Percentiles rank a stretch among this genome's conserved stretches.
Conservation (phyloP, 2,797 vertebrate genomes). For the Mormyrops attenuatus region DNA sequence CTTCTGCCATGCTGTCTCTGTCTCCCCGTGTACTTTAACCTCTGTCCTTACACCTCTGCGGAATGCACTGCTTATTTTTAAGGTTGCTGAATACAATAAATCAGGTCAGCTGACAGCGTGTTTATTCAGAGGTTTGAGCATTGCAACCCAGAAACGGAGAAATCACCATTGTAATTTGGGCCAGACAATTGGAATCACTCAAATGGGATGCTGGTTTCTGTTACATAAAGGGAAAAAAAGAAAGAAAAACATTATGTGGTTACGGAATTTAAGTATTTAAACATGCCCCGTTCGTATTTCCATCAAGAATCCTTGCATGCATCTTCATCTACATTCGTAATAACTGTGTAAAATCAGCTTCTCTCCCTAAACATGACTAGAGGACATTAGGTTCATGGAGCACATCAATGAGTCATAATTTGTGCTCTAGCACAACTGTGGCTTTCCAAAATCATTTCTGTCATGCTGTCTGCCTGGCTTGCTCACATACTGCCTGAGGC, state of each 20-base stretch:
- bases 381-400: constrained; percentile 16
- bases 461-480: constrained; percentile 8
- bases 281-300: background rate
- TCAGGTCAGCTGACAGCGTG: background rate
- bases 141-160: background rate
- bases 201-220: background rate
- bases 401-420: constrained; percentile 17
- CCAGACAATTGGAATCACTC: background rate
- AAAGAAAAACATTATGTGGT: background rate
- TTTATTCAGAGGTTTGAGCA: background rate
- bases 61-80: background rate
- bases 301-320: background rate
- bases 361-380: constrained; percentile 11
- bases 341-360: constrained; percentile 5
- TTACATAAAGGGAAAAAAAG: background rate
- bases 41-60: background rate
- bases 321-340: constrained; percentile 3
- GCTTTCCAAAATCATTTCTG: constrained; percentile 13
- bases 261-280: constrained; percentile 1
- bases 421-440: constrained; percentile 11
- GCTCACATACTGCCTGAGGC: background rate
- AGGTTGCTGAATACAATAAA: background rate
- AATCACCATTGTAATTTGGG: background rate
- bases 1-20: background rate
- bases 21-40: background rate